A percentile compares a stretch with the other conserved stretches of the same genome.
Conservation (phyloP, 1,140 invertebrate species). For the Leguminivora glycinivorella region DNA sequence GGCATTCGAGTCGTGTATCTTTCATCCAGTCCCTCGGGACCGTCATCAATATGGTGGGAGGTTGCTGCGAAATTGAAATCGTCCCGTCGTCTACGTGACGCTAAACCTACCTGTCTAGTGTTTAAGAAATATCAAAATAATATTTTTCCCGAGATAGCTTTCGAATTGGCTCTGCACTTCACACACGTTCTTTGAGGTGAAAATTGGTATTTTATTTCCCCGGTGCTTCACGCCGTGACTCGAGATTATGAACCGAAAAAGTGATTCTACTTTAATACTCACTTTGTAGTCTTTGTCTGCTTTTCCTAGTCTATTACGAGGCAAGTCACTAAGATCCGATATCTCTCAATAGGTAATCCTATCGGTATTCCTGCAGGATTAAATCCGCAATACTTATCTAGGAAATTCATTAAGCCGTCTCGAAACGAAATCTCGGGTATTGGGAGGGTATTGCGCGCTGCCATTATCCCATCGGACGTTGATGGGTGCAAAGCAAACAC, state of each 20-base stretch:
- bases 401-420: slow-evolving; percentile 50
- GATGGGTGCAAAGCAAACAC: slow-evolving; percentile 58
- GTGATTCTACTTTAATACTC: slow-evolving; percentile 20
- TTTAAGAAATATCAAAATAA: slow-evolving; percentile 55
- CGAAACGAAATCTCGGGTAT: slow-evolving; percentile 39
- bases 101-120: slow-evolving; percentile 54
- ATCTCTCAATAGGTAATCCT: slow-evolving; percentile 3
- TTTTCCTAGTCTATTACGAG: neutral
- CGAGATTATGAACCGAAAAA: slow-evolving; percentile 33
- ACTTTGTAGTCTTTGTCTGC: neutral
- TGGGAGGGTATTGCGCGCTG: slow-evolving; percentile 45
- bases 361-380: slow-evolving; percentile 30
- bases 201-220: slow-evolving; percentile 56
- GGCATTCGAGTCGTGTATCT: slow-evolving; percentile 23
- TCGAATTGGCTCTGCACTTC: slow-evolving; percentile 41
- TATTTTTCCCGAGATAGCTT: slow-evolving; percentile 53
- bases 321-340: neutral
- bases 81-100: slow-evolving; percentile 59
- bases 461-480: slow-evolving; percentile 60
- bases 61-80: slow-evolving; percentile 56
- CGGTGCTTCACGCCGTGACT: slow-evolving; percentile 38
- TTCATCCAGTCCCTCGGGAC: slow-evolving; percentile 30
- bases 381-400: slow-evolving; percentile 41
- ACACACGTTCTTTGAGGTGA: slow-evolving; percentile 50
- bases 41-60: slow-evolving; percentile 28